A percentile compares a stretch with the other conserved stretches of the same genome.
These are phyloP conservation scores for Lepidostoma basale DNA, from an alignment of 1,140 invertebrate genomes.

Conservation along the genomic window DNA sequence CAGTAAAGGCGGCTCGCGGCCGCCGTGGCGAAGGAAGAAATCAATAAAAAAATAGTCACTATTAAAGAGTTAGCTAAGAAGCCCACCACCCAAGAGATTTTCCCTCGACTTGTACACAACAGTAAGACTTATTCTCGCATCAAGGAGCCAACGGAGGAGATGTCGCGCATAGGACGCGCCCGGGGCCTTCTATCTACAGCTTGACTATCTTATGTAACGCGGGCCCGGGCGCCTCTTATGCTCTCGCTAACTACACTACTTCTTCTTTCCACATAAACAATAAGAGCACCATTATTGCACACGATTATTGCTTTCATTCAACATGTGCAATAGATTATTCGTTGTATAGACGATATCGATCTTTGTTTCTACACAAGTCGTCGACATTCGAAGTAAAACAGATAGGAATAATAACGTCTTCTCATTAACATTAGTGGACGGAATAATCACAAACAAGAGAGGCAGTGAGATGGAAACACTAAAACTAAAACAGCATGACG, in stretches of 20 bases:
- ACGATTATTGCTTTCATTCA: constrained; percentile 37
- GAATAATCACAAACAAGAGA: constrained; percentile 18
- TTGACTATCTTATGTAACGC: constrained; percentile 38
- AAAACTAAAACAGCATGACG: constrained; percentile 33
- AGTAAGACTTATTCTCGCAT: constrained; percentile 10
- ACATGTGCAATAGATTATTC: constrained; percentile 39
- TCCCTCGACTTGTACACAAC: constrained; percentile 35
- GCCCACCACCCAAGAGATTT: constrained; percentile 43
- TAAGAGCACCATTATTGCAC: constrained; percentile 47
- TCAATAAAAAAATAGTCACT: constrained; percentile 29
- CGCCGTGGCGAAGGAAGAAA: constrained; percentile 34
- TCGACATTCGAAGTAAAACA: constrained; percentile 34
- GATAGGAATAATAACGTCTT: constrained; percentile 46
- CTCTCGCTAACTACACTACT: constrained; percentile 31
- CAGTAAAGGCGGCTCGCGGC: constrained; percentile 7
- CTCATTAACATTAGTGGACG: constrained; percentile 35
- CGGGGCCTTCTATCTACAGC: constrained; percentile 39
- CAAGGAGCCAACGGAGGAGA: constrained; percentile 57
- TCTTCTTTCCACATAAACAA: constrained; percentile 34
- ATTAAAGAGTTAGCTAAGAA: constrained; percentile 39
- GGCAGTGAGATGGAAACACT: constrained; percentile 26
- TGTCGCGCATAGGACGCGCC: constrained; percentile 49
- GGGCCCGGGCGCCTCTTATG: constrained; percentile 36
- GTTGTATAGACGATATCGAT: constrained; percentile 32
- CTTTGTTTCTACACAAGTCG: constrained; percentile 33